A percentile compares a stretch with the other conserved stretches of the same genome.
These are phyloP conservation scores for Bubalus kerabau DNA, from an alignment of 2,113 vertebrate species.

Conservation along the genomic window DNA sequence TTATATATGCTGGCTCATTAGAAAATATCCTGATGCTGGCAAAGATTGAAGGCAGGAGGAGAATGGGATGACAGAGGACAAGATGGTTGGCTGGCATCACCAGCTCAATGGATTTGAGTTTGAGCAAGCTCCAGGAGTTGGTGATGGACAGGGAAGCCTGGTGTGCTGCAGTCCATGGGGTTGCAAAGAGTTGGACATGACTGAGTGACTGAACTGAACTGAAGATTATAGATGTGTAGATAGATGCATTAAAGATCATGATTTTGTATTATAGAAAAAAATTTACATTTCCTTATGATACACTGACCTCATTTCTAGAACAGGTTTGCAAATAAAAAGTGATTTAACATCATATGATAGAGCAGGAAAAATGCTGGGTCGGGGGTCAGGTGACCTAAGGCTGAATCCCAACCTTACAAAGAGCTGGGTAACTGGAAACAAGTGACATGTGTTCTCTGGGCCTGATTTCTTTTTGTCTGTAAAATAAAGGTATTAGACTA, in stretches of 20 bases:
- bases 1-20: background rate
- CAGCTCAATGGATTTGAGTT: background rate
- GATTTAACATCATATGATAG: background rate
- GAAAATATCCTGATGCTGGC: background rate
- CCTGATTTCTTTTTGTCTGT: background rate
- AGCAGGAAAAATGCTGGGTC: background rate
- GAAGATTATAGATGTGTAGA: background rate
- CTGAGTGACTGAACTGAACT: background rate
- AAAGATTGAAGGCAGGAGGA: background rate
- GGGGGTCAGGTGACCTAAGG: background rate
- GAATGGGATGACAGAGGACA: fast-evolving
- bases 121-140: background rate
- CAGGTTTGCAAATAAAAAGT: background rate
- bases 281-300: background rate
- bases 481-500: background rate
- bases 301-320: background rate
- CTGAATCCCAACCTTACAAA: background rate
- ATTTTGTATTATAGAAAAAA: background rate
- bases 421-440: background rate
- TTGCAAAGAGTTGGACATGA: background rate
- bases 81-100: background rate
- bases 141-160: background rate
- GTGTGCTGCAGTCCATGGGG: background rate
- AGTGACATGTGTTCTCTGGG: background rate
- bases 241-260: background rate